A percentile compares a stretch with the other conserved stretches of the same genome.
phyloP scores from a whole-genome alignment of 2,113 vertebrate species.

The Murina feae region DNA sequence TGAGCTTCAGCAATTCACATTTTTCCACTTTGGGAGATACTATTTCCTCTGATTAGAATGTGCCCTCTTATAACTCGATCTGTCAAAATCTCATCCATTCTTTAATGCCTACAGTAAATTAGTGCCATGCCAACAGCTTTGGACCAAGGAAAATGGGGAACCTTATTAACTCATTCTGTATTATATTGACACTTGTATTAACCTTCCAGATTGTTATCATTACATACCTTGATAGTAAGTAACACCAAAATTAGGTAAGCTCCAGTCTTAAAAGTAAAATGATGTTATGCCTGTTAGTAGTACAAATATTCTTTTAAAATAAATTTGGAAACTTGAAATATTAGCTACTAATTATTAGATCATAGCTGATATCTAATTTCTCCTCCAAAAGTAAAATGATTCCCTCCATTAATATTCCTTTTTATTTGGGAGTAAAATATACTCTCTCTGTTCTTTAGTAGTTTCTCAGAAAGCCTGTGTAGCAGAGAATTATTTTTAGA shows the following conservation, averaged over 20 bases:
- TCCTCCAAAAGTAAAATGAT: not conserved
- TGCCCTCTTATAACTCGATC: not conserved
- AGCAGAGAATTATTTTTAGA: not conserved
- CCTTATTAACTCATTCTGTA: not conserved
- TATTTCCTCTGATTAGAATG: conserved; percentile 3
- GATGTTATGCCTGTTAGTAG: not conserved
- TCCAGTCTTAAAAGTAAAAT: not conserved
- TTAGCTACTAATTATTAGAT: not conserved
- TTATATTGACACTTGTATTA: not conserved
- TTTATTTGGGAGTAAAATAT: not conserved
- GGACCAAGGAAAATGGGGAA: not conserved
- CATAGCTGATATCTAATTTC: not conserved
- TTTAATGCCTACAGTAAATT: not conserved
- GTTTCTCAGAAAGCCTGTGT: not conserved
- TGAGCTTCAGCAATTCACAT: not conserved
- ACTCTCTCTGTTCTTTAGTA: not conserved
- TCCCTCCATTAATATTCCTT: not conserved
- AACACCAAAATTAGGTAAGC: not conserved
- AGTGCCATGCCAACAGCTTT: not conserved
- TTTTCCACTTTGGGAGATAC: not conserved
- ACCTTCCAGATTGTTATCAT: not conserved
- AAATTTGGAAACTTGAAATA: not conserved
- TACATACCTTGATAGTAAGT: not conserved
- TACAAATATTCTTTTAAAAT: not conserved
- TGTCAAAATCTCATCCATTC: not conserved